A percentile compares a stretch with the other conserved stretches of the same genome.
phyloP scores from a whole-genome alignment of 2,113 vertebrate genomes.

The Myodes glareolus region DNA sequence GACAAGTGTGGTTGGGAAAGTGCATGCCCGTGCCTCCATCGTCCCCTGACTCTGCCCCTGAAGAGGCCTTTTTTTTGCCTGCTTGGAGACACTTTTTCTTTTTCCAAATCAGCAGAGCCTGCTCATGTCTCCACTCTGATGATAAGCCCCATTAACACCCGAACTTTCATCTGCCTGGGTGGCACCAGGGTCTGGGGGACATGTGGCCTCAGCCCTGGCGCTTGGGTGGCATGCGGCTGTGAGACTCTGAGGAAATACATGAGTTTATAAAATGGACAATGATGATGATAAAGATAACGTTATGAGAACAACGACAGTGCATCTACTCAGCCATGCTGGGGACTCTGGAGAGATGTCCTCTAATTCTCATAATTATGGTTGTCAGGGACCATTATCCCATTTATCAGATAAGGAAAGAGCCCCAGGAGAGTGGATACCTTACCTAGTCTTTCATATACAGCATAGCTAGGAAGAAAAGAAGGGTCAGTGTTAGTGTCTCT shows the following conservation, averaged over 20 bases:
- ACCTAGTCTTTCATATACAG: neutral
- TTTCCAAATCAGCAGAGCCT: conserved; percentile 21
- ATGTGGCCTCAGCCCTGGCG: neutral
- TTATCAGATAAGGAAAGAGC: conserved; percentile 57
- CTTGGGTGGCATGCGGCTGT: conserved; percentile 51
- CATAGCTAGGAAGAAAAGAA: neutral
- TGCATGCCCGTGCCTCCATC: conserved; percentile 60
- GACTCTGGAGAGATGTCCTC: neutral
- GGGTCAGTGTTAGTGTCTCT: neutral
- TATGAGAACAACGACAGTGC: conserved; percentile 36
- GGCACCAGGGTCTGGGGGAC: conserved; percentile 40
- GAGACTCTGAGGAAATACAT: conserved; percentile 48
- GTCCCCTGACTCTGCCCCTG: neutral
- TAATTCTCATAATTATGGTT: neutral
- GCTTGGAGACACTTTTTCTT: neutral
- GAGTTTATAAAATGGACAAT: conserved; percentile 53
- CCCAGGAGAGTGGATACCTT: neutral
- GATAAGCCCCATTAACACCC: conserved; percentile 27
- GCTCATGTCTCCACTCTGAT: conserved; percentile 32
- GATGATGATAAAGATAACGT: conserved; percentile 69
- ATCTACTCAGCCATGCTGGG: neutral
- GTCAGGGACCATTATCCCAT: neutral
- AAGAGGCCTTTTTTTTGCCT: neutral
- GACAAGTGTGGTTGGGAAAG: conserved; percentile 64
- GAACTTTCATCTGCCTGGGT: conserved; percentile 71